Percentiles rank a stretch among this genome's conserved stretches.
phyloP scores from a whole-genome alignment of 2,888 invertebrate species.

The Chromoteleia sp. region DNA sequence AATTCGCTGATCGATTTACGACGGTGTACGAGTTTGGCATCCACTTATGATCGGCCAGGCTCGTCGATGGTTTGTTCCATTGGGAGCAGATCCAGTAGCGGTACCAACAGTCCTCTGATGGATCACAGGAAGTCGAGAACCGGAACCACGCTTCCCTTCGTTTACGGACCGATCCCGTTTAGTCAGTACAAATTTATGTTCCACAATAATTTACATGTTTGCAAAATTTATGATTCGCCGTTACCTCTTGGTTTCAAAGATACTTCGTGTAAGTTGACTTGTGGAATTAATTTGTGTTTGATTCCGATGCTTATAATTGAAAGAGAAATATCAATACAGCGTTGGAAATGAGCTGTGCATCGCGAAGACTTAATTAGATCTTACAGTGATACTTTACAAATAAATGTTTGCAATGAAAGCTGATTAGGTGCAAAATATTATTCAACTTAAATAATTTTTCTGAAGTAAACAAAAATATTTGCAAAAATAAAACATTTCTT shows the following conservation, averaged over 20 bases:
- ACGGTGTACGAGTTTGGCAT: slow-evolving; percentile 26
- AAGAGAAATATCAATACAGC: neutral
- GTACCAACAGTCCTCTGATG: slow-evolving; percentile 46
- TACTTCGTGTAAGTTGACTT: neutral
- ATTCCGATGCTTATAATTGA: neutral
- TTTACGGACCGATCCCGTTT: slow-evolving; percentile 91
- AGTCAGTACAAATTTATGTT: slow-evolving; percentile 87
- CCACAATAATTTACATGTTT: slow-evolving; percentile 44
- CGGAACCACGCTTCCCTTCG: slow-evolving; percentile 88
- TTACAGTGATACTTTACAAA: too few relatives aligned
- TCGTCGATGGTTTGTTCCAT: slow-evolving; percentile 35
- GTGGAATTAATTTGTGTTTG: slow-evolving; percentile 2
- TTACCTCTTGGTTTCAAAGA: neutral
- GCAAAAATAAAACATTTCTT: too few relatives aligned
- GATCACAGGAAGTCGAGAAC: slow-evolving; percentile 75
- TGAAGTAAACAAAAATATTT: too few relatives aligned
- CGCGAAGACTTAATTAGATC: slow-evolving; percentile 2
- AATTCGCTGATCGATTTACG: slow-evolving; percentile 75
- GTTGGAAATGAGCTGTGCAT: neutral
- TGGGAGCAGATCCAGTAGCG: slow-evolving; percentile 61
- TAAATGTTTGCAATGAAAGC: too few relatives aligned
- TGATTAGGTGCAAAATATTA: too few relatives aligned
- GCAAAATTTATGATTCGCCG: slow-evolving; percentile 29
- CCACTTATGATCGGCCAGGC: slow-evolving; percentile 15
- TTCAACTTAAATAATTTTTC: too few relatives aligned